Percentiles rank a stretch among this genome's conserved stretches.
These are phyloP conservation scores for Drosophila nr. perissopoda DNA, from an alignment of 2,888 invertebrate species.

Conservation along the genomic window DNA sequence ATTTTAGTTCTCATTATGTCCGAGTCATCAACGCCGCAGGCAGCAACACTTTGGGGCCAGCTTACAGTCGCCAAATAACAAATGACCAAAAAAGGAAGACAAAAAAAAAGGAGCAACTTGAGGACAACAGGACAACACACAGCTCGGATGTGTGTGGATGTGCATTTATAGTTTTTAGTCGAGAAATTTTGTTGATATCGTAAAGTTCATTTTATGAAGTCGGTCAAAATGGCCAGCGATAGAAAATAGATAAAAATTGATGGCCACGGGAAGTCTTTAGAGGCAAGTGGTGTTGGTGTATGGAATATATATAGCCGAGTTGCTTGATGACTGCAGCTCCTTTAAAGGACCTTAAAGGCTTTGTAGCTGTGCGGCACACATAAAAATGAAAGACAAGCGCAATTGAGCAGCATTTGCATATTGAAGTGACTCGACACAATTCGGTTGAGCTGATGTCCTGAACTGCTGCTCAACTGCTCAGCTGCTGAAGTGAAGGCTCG, in stretches of 20 bases:
- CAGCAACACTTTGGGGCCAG: constrained; percentile 36
- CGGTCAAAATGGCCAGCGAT: constrained; percentile 74
- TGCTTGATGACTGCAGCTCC: constrained; percentile 24
- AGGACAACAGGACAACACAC: neutral
- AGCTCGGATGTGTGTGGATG: neutral
- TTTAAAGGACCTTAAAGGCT: constrained; percentile 54
- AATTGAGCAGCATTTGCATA: constrained; percentile 78
- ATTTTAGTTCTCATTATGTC: constrained; percentile 17
- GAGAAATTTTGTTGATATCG: constrained; percentile 60
- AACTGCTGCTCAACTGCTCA: neutral
- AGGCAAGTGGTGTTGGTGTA: constrained; percentile 7
- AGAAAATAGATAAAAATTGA: constrained; percentile 72
- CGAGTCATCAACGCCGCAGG: constrained; percentile 29
- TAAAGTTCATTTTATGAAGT: constrained; percentile 75
- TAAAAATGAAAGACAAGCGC: constrained; percentile 71
- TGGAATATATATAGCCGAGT: constrained; percentile 17
- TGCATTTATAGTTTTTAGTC: constrained; percentile 61
- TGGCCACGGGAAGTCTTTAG: constrained; percentile 54
- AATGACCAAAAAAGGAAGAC: neutral
- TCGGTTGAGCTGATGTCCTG: constrained; percentile 24
- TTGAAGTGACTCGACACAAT: constrained; percentile 65
- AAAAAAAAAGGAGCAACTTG: neutral
- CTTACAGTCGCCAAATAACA: constrained; percentile 27
- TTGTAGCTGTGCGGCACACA: constrained; percentile 43
- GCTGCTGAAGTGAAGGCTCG: constrained; percentile 15